A percentile compares a stretch with the other conserved stretches of the same genome.
Evolutionary conservation across 2,113 vertebrate species (phyloP).

Genomic region (Oreochromis niloticus): DNA sequence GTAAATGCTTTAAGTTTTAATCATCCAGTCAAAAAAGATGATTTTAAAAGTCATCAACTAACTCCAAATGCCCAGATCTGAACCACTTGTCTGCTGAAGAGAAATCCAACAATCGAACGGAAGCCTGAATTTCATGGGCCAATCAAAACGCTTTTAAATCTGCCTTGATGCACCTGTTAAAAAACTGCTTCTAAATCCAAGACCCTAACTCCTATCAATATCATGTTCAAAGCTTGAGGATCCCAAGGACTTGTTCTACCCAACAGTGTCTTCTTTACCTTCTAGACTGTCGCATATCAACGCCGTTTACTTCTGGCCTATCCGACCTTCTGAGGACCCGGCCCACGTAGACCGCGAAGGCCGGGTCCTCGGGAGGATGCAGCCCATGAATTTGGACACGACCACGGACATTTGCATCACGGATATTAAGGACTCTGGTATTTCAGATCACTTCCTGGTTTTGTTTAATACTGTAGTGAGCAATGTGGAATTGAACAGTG

Average conservation of each 20-base stretch:
- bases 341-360: too few relatives aligned
- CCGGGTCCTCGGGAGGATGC: too few relatives aligned
- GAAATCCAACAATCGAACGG: neutral
- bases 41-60: neutral
- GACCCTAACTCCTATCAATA: neutral
- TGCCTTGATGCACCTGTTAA: neutral
- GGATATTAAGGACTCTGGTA: too few relatives aligned
- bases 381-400: neutral
- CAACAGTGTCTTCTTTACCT: neutral
- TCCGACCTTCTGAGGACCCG: too few relatives aligned
- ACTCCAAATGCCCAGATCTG: neutral
- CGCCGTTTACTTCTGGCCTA: rapidly evolving
- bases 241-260: neutral
- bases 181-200: neutral
- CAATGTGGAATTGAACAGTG: too few relatives aligned
- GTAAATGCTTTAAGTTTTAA: neutral
- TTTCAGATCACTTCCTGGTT: too few relatives aligned
- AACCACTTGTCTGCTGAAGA: neutral
- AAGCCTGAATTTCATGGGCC: neutral
- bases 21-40: neutral
- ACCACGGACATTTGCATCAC: neutral
- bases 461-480: too few relatives aligned
- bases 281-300: neutral
- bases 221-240: neutral
- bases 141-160: neutral